phyloP scores from a whole-genome alignment of 2,113 vertebrate species.

The Orycteropus afer region DNA sequence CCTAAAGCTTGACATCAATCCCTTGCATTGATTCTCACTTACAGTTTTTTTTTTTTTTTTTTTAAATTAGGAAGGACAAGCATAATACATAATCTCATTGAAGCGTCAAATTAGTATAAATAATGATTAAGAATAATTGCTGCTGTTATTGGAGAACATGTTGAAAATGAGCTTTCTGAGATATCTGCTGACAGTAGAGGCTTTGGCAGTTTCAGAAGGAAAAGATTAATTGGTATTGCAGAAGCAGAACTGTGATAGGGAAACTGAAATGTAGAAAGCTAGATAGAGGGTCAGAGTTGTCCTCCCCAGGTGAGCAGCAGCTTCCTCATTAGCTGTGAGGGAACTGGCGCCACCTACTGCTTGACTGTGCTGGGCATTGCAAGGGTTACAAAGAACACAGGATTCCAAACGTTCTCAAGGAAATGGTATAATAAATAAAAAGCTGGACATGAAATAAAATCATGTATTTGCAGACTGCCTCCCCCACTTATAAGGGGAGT shows the following conservation, averaged over 20 bases:
- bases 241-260: neutral
- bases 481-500: neutral
- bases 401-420: neutral
- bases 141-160: slow-evolving; percentile 40
- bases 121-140: slow-evolving; percentile 71
- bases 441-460: neutral
- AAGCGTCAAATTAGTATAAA: slow-evolving; percentile 77
- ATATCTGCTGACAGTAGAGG: slow-evolving; percentile 46
- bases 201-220: neutral
- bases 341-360: neutral
- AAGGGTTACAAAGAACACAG: neutral
- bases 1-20: slow-evolving; percentile 75
- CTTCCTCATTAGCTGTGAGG: neutral
- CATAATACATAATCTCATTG: slow-evolving; percentile 65
- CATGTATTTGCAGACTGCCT: neutral
- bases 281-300: neutral
- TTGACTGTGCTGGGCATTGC: neutral
- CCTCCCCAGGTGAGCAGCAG: neutral
- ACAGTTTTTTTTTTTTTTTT: too few relatives aligned
- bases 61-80: slow-evolving; percentile 57
- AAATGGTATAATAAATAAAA: neutral
- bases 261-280: neutral
- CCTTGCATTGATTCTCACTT: slow-evolving; percentile 76
- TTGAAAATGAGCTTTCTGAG: slow-evolving; percentile 64
- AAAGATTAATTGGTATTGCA: slow-evolving; percentile 38